Evolutionary conservation across 2,888 invertebrate species (phyloP).

Genomic region (Monoplex corrugatus): DNA sequence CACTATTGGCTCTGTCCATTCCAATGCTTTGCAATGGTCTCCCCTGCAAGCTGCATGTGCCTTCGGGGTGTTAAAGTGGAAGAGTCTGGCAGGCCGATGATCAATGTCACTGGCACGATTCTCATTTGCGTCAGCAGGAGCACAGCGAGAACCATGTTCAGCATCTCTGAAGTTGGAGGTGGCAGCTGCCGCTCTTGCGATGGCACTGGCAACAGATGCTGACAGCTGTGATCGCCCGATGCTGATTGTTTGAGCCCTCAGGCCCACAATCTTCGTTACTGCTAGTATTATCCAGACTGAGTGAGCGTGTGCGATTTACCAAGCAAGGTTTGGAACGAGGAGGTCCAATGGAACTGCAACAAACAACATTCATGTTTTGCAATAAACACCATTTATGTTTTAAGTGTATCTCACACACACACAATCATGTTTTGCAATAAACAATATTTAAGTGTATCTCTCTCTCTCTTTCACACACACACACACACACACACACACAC

Average conservation of each 20-base stretch:
- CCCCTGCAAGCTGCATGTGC: constrained; percentile 40
- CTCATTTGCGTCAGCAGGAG: neutral
- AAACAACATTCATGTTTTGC: neutral
- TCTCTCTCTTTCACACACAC: too few relatives aligned
- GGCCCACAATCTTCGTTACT: constrained; percentile 73
- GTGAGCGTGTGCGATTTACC: constrained; percentile 72
- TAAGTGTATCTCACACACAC: too few relatives aligned
- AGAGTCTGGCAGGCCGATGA: neutral
- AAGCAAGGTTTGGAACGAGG: constrained; percentile 77
- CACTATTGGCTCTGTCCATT: constrained; percentile 46
- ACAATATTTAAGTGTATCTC: too few relatives aligned
- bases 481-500: too few relatives aligned
- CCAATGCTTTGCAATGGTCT: constrained; percentile 47
- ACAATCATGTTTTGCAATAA: too few relatives aligned
- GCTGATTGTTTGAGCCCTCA: constrained; percentile 29
- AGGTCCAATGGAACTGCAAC: constrained; percentile 71
- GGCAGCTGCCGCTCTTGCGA: constrained; percentile 38
- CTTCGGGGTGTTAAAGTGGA: neutral
- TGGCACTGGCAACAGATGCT: neutral
- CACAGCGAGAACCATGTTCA: neutral
- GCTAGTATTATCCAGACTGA: constrained; percentile 74
- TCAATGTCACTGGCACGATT: constrained; percentile 24
- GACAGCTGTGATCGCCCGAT: constrained; percentile 21
- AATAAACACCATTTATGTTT: neutral
- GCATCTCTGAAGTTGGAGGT: constrained; percentile 8